These are phyloP conservation scores for Silurus lanzhouensis DNA, from an alignment of 2,797 vertebrate genomes.

Conservation along the genomic window DNA sequence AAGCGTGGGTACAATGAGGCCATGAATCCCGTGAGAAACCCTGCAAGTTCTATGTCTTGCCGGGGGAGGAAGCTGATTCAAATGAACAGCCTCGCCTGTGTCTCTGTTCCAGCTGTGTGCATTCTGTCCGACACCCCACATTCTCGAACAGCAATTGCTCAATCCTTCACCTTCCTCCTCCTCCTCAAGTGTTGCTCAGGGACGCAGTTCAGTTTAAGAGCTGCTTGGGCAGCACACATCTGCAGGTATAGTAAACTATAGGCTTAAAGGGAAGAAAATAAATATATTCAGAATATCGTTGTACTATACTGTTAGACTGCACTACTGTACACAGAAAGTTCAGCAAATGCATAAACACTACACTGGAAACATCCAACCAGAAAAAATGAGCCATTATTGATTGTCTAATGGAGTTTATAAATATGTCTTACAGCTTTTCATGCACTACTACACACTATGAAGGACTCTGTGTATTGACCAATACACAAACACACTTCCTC, in stretches of 20 bases:
- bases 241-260: slow-evolving; percentile 37
- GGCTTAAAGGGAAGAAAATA: not conserved
- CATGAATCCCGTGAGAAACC: slow-evolving; percentile 48
- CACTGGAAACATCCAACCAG: slow-evolving; percentile 27
- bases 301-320: not conserved
- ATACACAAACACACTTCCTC: slow-evolving; percentile 51
- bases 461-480: slow-evolving; percentile 49
- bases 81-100: slow-evolving; percentile 72
- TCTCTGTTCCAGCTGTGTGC: slow-evolving; percentile 71
- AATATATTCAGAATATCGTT: not conserved
- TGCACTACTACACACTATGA: slow-evolving; percentile 51
- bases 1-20: slow-evolving; percentile 68
- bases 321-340: slow-evolving; percentile 17
- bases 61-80: slow-evolving; percentile 64
- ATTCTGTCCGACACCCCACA: slow-evolving; percentile 74
- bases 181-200: slow-evolving; percentile 19
- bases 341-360: slow-evolving; percentile 25
- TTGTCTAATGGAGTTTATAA: slow-evolving; percentile 44
- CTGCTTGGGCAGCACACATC: slow-evolving; percentile 34
- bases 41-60: slow-evolving; percentile 48
- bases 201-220: slow-evolving; percentile 42
- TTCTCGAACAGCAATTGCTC: slow-evolving; percentile 78
- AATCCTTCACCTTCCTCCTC: slow-evolving; percentile 66
- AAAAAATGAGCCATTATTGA: slow-evolving; percentile 43
- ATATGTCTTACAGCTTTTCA: slow-evolving; percentile 45